phyloP scores from a whole-genome alignment of 2,113 vertebrate genomes.

The Lipophrys pholis region DNA sequence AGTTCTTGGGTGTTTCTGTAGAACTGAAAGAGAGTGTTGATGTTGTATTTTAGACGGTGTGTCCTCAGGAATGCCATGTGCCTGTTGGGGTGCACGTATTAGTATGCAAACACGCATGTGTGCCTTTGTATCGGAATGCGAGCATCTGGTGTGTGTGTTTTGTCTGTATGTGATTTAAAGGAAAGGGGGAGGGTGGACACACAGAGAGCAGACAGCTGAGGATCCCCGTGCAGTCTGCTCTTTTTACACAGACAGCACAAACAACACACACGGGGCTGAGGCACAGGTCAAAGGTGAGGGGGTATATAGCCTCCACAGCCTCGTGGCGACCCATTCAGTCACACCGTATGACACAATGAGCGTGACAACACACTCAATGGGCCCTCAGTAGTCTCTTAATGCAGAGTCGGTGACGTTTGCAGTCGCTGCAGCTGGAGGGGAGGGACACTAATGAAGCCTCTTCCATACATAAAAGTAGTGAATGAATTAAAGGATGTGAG shows the following conservation, averaged over 20 bases:
- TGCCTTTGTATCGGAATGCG: constrained; percentile 61
- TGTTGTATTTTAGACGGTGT: constrained; percentile 12
- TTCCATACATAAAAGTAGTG: neutral
- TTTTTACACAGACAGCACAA: constrained; percentile 37
- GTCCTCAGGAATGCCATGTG: constrained; percentile 19
- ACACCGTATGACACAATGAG: constrained; percentile 61
- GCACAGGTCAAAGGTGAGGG: constrained; percentile 72
- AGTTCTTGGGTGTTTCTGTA: neutral
- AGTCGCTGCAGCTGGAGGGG: constrained; percentile 41
- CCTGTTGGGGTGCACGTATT: constrained; percentile 37
- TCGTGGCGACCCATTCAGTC: constrained; percentile 65
- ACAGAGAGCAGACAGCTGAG: constrained; percentile 64
- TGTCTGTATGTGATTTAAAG: constrained; percentile 41
- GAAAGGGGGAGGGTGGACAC: constrained; percentile 38
- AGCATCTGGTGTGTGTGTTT: constrained; percentile 64
- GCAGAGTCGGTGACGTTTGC: constrained; percentile 50
- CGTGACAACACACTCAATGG: constrained; percentile 49
- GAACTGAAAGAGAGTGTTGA: constrained; percentile 6
- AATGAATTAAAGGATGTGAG: neutral
- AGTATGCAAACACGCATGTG: constrained; percentile 64
- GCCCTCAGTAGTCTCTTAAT: constrained; percentile 34
- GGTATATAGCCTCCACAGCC: constrained; percentile 47
- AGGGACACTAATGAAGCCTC: constrained; percentile 13
- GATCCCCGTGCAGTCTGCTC: constrained; percentile 27
- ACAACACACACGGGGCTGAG: constrained; percentile 43